A percentile compares a stretch with the other conserved stretches of the same genome.
phyloP scores from a whole-genome alignment of 2,888 invertebrate genomes.

The Apodemia hepburni region DNA sequence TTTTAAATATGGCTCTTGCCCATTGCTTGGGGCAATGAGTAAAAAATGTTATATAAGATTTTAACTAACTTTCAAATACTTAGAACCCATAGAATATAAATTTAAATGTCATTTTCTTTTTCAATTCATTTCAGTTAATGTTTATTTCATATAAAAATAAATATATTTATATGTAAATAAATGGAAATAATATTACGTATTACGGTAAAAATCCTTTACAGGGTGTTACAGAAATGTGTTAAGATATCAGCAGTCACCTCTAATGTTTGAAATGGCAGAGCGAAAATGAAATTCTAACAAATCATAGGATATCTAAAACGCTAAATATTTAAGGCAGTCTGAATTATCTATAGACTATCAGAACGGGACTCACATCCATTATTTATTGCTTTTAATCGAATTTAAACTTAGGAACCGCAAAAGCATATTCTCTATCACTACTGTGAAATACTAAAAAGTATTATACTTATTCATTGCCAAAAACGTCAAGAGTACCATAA shows the following conservation, averaged over 20 bases:
- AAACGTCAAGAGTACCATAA: not conserved
- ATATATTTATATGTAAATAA: too few species aligned
- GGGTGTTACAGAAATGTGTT: not conserved
- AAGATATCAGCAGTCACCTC: not conserved
- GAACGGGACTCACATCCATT: conserved; percentile 65
- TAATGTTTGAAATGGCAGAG: conserved; percentile 4
- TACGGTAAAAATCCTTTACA: not conserved
- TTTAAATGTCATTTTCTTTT: too few species aligned
- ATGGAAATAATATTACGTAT: not conserved
- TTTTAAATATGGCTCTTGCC: too few species aligned
- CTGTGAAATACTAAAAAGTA: conserved; percentile 16
- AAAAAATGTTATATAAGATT: too few species aligned
- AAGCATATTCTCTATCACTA: conserved; percentile 34
- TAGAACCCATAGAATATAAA: too few species aligned
- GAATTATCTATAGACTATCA: conserved; percentile 42
- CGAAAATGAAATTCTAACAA: conserved; percentile 14
- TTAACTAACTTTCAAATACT: too few species aligned
- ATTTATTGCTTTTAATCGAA: conserved; percentile 66
- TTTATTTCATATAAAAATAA: too few species aligned
- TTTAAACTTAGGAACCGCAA: conserved; percentile 56
- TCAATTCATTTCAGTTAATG: too few species aligned
- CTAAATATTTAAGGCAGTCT: conserved; percentile 46
- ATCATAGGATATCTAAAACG: conserved; percentile 25
- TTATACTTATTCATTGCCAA: not conserved
- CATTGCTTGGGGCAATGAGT: too few species aligned